Evolutionary conservation across 2,888 invertebrate genomes (phyloP), one percentile per base, ranked within the genome.

Genomic region (Sisyra terminalis): DNA sequence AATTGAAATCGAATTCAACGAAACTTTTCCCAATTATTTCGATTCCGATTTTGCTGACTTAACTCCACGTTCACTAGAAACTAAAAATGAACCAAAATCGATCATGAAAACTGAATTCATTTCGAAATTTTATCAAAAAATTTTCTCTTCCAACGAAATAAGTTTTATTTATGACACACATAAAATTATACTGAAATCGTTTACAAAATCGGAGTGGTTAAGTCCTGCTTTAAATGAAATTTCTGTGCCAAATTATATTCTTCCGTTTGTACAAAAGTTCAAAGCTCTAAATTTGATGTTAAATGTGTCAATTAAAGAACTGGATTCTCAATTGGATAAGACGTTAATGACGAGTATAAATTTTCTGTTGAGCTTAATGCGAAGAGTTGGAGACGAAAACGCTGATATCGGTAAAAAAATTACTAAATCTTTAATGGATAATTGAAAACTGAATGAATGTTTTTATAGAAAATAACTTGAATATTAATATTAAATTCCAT

Each of bases 11-110:
- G 81, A 84, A 61, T 71, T 85, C 44, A 64, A 69, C 47, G 66
- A 73, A 53, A 64, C 81, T 54, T 86, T 86, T 54, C 83, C 83
- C 0, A 77, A 74, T 0, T 71, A 70, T 50, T 66, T 75, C 0
- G 75, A 77, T 3, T 57, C 65, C 38, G 85, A 86, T 56, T 86
- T 85, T 57, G 63, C 67, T 0, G 83, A 84, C 47, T 72, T 84
- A 40, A 60, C 35, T 3, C 6, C 32, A 7, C 37, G 9, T 17
- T 46, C 65, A 44, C 50, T 76, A 16, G 75, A 76, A 4, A 13
- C n/a, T 29, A n/a, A 18, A 24, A 15, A 2, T 35, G 16, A 3
- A 16, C n/a, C n/a, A n/a, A n/a, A n/a, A n/a, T n/a, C n/a, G 37
- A n/a, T 29, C 17, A 24, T 24, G 14, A 8, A 15, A 7, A 11